phyloP scores from a whole-genome alignment of 2,113 vertebrate species.

The Rhinolophus ferrumequinum region DNA sequence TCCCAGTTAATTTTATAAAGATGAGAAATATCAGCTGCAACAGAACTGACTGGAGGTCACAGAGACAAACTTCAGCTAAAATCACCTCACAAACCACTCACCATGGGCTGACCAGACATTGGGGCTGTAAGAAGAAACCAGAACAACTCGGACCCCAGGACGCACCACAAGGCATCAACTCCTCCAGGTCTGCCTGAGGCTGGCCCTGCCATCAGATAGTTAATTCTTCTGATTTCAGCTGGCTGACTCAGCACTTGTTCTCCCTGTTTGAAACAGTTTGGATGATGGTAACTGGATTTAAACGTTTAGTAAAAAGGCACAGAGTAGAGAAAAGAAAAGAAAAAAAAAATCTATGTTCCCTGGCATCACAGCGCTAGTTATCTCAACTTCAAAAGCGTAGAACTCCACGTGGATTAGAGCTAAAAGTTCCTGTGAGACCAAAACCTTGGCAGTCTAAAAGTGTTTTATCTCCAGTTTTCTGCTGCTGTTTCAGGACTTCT shows the following conservation, averaged over 20 bases:
- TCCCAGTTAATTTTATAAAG: not conserved
- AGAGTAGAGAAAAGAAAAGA: not conserved
- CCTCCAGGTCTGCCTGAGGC: not conserved
- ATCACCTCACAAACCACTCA: not conserved
- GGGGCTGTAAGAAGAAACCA: not conserved
- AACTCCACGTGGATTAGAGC: not conserved
- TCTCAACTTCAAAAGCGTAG: not conserved
- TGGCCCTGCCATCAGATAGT: not conserved
- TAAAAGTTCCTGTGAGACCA: not conserved
- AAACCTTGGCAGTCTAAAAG: not conserved
- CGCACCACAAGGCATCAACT: rapidly evolving
- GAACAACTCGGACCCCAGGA: too few species aligned
- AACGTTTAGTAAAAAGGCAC: not conserved
- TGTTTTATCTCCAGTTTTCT: not conserved
- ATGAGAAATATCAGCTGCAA: not conserved
- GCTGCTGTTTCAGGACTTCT: not conserved
- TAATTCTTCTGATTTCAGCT: not conserved
- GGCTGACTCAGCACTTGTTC: not conserved
- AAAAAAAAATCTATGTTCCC: not conserved
- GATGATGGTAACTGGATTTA: not conserved
- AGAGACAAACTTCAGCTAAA: not conserved
- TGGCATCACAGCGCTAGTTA: not conserved
- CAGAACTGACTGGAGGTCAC: not conserved
- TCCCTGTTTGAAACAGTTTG: not conserved
- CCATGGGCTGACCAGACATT: not conserved